Evolutionary conservation across 1,140 invertebrate species (phyloP).

Genomic region (Drosophila cardini): DNA sequence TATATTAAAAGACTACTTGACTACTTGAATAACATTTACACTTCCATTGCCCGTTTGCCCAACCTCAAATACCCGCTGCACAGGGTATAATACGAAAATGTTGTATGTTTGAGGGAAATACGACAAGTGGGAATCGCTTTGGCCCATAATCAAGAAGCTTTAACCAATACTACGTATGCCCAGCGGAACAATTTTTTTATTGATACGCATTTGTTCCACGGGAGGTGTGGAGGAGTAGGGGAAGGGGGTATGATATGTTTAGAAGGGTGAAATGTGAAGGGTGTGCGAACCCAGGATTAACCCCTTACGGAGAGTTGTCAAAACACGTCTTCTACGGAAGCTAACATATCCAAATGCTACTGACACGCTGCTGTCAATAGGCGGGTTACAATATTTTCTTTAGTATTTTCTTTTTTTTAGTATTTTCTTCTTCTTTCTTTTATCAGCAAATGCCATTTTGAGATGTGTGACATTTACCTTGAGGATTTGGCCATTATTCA

Average conservation of each 20-base stretch:
- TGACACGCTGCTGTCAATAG: conserved; percentile 39
- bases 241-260: neutral
- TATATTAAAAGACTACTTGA: no score
- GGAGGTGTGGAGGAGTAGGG: neutral
- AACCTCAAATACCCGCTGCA: neutral
- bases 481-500: conserved; percentile 81
- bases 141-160: conserved; percentile 11
- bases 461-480: conserved; percentile 81
- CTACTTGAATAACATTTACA: no score
- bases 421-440: conserved; percentile 38
- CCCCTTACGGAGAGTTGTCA: conserved; percentile 65
- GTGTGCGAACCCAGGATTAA: conserved; percentile 53
- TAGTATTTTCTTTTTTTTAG: no score
- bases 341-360: conserved; percentile 57
- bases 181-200: conserved; percentile 78
- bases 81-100: conserved; percentile 39
- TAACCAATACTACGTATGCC: conserved; percentile 57
- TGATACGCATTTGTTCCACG: conserved; percentile 51
- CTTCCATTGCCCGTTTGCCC: no score
- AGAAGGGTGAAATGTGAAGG: conserved; percentile 35
- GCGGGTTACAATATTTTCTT: conserved; percentile 15
- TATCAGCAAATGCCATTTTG: conserved; percentile 80
- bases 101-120: conserved; percentile 49
- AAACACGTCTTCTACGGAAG: conserved; percentile 66
- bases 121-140: conserved; percentile 11